Base-by-base conservation (phyloP, 2,888 invertebrate genomes). In the Ophioninae sp. region DNA sequence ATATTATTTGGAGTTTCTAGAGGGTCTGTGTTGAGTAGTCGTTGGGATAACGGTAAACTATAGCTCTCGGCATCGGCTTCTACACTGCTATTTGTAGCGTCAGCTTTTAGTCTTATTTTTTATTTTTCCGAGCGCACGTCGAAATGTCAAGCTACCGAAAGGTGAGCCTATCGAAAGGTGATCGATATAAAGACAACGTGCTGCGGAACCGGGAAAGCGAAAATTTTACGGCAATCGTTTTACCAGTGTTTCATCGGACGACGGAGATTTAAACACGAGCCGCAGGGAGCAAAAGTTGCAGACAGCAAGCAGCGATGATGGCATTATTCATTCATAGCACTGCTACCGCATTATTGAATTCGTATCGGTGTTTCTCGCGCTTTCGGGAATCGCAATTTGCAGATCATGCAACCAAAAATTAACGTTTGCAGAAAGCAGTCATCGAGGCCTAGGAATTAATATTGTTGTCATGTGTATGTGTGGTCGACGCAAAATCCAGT, bases 121-220 rank as follows among this genome's bases (percentile, higher is more conserved):
- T 20, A 80, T 83, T 83, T 77, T 81, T 71, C 64, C 71, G 59
- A 77, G 80, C 61, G 64, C 76, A 67, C 77, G 72, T 80, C 83
- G 77, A 81, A 76, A 82, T 79, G 65, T 75, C 79, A 67, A 82
- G 76, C 75, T 75, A 82, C 63, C n/a, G n/a, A n/a, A n/a, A n/a
- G n/a, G n/a, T n/a, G n/a, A n/a, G n/a, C n/a, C n/a, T n/a, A n/a
- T 72, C 75, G 75, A 81, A 79, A 81, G 72, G 76, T 72, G 76
- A 79, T 67, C 59, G 37, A 67, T 56, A 61, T 72, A 0, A 68
- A 69, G 77, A 69, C 58, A 58, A 63, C 74, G 56, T 56, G 56
- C 61, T 44, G 39, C 65, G 30, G 67, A 56, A 56, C 56, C 56
- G 56, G 67, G 65, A 69, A 82, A 67, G 41, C 56, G 56, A 56